Base-by-base conservation (phyloP, 2,113 vertebrate genomes). In the Calonectris borealis region DNA sequence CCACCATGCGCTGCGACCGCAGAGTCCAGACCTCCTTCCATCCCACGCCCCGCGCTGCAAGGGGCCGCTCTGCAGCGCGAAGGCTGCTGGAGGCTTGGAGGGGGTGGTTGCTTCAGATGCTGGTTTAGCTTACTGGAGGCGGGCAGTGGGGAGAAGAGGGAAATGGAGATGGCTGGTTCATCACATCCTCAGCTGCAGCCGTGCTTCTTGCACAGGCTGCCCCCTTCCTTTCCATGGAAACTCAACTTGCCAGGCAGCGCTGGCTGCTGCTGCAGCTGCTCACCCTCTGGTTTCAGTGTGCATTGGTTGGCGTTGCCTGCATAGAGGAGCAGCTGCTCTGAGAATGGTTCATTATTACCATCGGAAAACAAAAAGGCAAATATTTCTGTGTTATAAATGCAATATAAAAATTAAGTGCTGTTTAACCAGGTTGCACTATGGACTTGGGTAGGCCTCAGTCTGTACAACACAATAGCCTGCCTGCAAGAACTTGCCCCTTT, bases 381-480 rank as follows among this genome's bases (percentile, higher is more conserved):
- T 91, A 96, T 90, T 91, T 83, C 84, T 73, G 32, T 48, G n/a
- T 55, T 73, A 44, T 44, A 83, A 82, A 73, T 24, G 51, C 51
- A 52, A 38, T 44, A 66, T 58, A 89, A 94, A 90, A 90, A 76
- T 48, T 8, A 48, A 77, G 66, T 83, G 58, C 70, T 93, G 49
- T 96, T 96, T 95, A 95, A 93, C 68, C 48, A 80, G n/a, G 40
- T 70, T 96, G 97, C 82, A 93, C 95, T 96, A 55, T 92, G 96
- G 95, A 97, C 95, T 88, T 42, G 32, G 79, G 77, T 79, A 80
- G 91, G 84, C 94, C 64, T 90, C 55, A 6, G 62, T 85, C 68
- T 70, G 19, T 68, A 48, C 3, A 0, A 44, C 44, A 48, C 71
- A 81, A 85, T 51, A 85, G 55, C 52, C 58, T 91, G 78, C 84